Percentiles rank a stretch among this genome's conserved stretches.
Evolutionary conservation across 35 echinoderm and acorn worm genomes (phyloP).

Genomic region (Lytechinus variegatus): DNA sequence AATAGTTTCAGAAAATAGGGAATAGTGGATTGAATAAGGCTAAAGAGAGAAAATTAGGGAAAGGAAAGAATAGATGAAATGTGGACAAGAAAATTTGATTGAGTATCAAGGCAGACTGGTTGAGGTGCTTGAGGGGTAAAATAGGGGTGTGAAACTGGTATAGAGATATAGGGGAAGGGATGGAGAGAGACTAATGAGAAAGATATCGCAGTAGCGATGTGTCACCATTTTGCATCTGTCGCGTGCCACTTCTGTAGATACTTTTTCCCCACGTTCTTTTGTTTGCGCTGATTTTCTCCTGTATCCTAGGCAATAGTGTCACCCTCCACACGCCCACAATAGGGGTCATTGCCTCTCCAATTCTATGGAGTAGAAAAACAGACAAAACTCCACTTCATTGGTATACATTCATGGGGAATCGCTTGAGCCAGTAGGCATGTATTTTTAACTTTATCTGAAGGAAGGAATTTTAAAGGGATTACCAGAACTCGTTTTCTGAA

Average conservation of each 20-base stretch:
- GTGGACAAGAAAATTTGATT: not conserved
- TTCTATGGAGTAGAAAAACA: slow-evolving; percentile 2
- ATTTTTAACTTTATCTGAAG: not conserved
- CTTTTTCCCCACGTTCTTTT: not conserved
- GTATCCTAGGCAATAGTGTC: not conserved
- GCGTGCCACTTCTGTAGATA: not conserved
- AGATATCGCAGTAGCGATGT: not conserved
- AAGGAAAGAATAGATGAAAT: not conserved
- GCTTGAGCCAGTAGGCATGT: not conserved
- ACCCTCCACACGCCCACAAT: not conserved
- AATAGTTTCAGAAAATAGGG: too few species aligned
- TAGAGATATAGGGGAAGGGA: not conserved
- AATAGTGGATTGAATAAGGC: too few species aligned
- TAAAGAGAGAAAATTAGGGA: not conserved
- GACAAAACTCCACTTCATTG: not conserved
- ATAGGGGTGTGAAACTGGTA: not conserved
- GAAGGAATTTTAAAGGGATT: not conserved
- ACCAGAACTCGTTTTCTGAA: not conserved
- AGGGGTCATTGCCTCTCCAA: not conserved
- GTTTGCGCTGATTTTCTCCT: not conserved
- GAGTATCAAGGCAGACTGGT: too few species aligned
- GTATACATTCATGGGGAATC: not conserved
- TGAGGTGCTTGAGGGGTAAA: not conserved
- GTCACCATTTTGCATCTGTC: slow-evolving; percentile 17
- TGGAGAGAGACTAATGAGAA: not conserved